Conservation (phyloP, 2,888 invertebrate species). For the Volucella zonaria region DNA sequence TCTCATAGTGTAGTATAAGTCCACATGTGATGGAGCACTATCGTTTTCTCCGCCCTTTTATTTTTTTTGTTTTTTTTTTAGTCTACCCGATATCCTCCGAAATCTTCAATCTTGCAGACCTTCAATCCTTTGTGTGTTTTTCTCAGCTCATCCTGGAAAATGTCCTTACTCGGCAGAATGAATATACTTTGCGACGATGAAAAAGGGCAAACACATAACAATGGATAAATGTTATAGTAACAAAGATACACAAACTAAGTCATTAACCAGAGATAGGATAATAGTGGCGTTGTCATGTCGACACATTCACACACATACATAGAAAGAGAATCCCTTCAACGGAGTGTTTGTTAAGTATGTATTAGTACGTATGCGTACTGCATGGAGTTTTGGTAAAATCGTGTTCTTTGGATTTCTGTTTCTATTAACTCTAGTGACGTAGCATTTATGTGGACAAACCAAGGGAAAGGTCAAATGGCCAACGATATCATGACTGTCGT, state of each 20-base stretch:
- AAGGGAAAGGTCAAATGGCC: slow-evolving; percentile 44
- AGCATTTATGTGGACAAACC: slow-evolving; percentile 49
- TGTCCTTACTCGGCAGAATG: slow-evolving; percentile 55
- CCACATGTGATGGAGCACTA: slow-evolving; percentile 62
- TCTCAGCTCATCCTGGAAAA: slow-evolving; percentile 50
- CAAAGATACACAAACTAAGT: slow-evolving; percentile 65
- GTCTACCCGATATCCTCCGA: no score
- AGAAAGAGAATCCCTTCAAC: slow-evolving; percentile 4
- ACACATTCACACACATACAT: not conserved
- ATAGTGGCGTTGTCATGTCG: slow-evolving; percentile 64
- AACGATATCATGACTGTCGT: slow-evolving; percentile 16
- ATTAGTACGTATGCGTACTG: not conserved
- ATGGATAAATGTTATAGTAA: slow-evolving; percentile 67
- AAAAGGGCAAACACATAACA: slow-evolving; percentile 65
- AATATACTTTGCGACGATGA: slow-evolving; percentile 42
- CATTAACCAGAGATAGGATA: slow-evolving; percentile 71
- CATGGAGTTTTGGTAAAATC: not conserved
- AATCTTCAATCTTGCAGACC: no score
- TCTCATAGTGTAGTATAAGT: slow-evolving; percentile 58
- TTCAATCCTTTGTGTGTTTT: slow-evolving; percentile 10
- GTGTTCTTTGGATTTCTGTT: slow-evolving; percentile 1
- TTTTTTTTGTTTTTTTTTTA: slow-evolving; percentile 24
- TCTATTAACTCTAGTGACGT: slow-evolving; percentile 66
- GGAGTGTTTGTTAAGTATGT: not conserved
- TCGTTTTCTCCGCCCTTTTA: slow-evolving; percentile 28